A percentile compares a stretch with the other conserved stretches of the same genome.
phyloP scores from a whole-genome alignment of 2,888 invertebrate genomes.

The Sinhomidia bicolor region DNA sequence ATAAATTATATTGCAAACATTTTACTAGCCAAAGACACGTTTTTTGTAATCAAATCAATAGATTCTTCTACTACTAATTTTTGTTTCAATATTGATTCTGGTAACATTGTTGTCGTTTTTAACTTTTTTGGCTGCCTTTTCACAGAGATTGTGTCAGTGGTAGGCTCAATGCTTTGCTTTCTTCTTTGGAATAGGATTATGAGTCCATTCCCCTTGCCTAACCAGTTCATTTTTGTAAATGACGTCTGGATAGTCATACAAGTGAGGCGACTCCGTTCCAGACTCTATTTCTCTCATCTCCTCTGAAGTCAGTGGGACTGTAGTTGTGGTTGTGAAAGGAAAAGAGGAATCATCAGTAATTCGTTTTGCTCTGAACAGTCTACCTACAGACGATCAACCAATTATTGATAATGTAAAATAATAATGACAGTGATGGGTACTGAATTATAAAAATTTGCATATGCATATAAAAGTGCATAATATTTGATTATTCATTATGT shows the following conservation, averaged over 20 bases:
- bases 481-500: background rate
- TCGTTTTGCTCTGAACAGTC: slow-evolving; percentile 25
- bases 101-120: background rate
- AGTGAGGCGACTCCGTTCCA: slow-evolving; percentile 65
- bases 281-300: slow-evolving; percentile 39
- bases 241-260: slow-evolving; percentile 52
- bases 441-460: background rate
- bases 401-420: too few species aligned
- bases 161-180: background rate
- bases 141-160: too few species aligned
- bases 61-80: too few species aligned
- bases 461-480: background rate
- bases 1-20: background rate
- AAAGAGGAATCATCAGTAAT: slow-evolving; percentile 24
- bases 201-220: slow-evolving; percentile 58
- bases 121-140: background rate
- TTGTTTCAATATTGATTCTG: background rate
- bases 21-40: background rate
- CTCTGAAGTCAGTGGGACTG: slow-evolving; percentile 45
- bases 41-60: too few species aligned
- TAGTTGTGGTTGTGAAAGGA: slow-evolving; percentile 28
- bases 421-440: too few species aligned
- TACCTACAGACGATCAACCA: too few species aligned
- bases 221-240: slow-evolving; percentile 34
- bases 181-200: slow-evolving; percentile 27